Base-by-base conservation (phyloP, 1,140 invertebrate species). In the Heliconius melpomene region DNA sequence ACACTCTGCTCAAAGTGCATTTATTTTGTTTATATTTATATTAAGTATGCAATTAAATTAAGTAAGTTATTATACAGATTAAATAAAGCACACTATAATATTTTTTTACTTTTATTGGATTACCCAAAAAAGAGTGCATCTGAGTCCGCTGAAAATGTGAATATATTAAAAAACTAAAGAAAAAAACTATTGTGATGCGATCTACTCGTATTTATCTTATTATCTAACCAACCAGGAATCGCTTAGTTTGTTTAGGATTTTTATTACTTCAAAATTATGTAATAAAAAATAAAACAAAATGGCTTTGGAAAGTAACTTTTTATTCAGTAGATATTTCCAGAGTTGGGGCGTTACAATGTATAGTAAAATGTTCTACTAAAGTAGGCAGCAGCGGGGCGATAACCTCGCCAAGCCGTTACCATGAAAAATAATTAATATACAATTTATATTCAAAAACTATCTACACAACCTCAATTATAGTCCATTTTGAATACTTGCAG, bases 1-100 rank as follows among this genome's bases (percentile, higher is more conserved):
- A 72, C 76, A 80, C 50, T 82, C 71, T 84, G 84, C 84, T 86
- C 86, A 88, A 86, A 81, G 82, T 88, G 88, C 89, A 90, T 90
- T 89, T 90, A 89, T 87, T 76, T 60, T 74, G 77, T 74, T 82
- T 38, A 60, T 38, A 26, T 54, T 38, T 79, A 60, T 60, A 75
- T 38, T 78, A 66, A 66, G 60, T 66, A 23, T 7, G 54, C 9
- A 60, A 60, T 60, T 60, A 66, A 11, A 26, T 13, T 66, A 29
- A 66, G 23, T 66, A 29, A 29, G 11, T 26, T 26, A 74, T 38
- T 74, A 26, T 77, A 66, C 36, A 36, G 40, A 73, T 73, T 72
- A 72, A 71, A 77, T 74, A 80, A 77, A 74, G 52, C 38, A 78
- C 72, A 54, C 29, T 72, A 36, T 36, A 57, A 52, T 46, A 74